A percentile compares a stretch with the other conserved stretches of the same genome.
These are phyloP conservation scores for Drosophila guanche DNA, from an alignment of 1,140 invertebrate species.

Conservation along the genomic window DNA sequence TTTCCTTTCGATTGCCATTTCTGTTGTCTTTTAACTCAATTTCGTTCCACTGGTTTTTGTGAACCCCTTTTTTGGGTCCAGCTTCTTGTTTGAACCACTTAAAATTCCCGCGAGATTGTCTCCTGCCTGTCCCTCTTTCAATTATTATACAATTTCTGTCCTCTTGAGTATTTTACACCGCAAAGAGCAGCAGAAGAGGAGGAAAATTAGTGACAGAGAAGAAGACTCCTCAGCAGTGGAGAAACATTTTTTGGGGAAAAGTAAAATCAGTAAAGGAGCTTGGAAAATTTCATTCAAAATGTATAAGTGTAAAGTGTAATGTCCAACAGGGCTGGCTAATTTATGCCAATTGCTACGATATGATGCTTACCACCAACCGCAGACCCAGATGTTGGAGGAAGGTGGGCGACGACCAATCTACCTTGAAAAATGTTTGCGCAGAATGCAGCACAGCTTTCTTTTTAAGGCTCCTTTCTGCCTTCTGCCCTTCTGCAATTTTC, in stretches of 20 bases:
- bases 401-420: background rate
- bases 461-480: background rate
- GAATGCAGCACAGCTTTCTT: background rate
- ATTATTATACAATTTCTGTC: constrained; percentile 4
- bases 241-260: no score
- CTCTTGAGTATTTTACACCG: background rate
- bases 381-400: constrained; percentile 3
- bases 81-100: background rate
- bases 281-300: constrained; percentile 29
- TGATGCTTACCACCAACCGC: constrained; percentile 18
- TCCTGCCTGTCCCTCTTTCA: background rate
- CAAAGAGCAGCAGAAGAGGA: background rate
- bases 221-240: no score
- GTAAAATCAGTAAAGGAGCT: no score
- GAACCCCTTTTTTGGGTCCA: background rate
- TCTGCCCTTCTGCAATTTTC: background rate
- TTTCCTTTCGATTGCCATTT: no score
- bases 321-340: constrained; percentile 18
- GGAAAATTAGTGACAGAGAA: background rate
- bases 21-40: no score
- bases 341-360: constrained; percentile 8
- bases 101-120: background rate
- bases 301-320: constrained; percentile 3
- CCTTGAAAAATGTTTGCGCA: background rate
- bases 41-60: no score